A percentile compares a stretch with the other conserved stretches of the same genome.
Evolutionary conservation across 2,888 invertebrate genomes (phyloP).

Genomic region (Harmothoe impar): DNA sequence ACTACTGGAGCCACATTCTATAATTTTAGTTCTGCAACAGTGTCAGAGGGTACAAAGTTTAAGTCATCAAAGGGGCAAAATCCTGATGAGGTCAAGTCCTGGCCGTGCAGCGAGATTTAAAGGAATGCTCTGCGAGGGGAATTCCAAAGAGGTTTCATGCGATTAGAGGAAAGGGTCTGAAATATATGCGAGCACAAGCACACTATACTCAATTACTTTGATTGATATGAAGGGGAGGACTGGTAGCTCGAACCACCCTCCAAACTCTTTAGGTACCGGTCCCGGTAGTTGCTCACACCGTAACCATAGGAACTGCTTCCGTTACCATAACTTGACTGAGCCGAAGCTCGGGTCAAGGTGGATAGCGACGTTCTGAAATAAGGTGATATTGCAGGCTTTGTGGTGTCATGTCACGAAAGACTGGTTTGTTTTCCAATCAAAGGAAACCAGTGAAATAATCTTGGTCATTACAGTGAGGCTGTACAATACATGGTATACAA

Average conservation of each 20-base stretch:
- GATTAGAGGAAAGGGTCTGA: not conserved
- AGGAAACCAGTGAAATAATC: no score
- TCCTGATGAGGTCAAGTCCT: no score
- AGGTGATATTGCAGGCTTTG: conserved; percentile 20
- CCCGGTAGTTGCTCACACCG: conserved; percentile 40
- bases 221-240: not conserved
- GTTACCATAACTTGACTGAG: not conserved
- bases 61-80: no score
- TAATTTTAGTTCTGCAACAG: no score
- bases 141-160: not conserved
- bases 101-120: no score
- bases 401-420: no score
- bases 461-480: no score
- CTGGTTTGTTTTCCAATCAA: no score
- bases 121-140: not conserved
- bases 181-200: not conserved
- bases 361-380: conserved; percentile 37
- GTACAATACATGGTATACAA: no score
- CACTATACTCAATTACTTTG: not conserved
- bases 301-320: conserved; percentile 41
- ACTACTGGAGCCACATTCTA: no score
- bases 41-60: no score
- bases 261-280: conserved; percentile 40
- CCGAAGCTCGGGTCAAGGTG: conserved; percentile 40
- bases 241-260: not conserved